Conservation (phyloP, 2,113 vertebrate genomes). For the Crotalus tigris region DNA sequence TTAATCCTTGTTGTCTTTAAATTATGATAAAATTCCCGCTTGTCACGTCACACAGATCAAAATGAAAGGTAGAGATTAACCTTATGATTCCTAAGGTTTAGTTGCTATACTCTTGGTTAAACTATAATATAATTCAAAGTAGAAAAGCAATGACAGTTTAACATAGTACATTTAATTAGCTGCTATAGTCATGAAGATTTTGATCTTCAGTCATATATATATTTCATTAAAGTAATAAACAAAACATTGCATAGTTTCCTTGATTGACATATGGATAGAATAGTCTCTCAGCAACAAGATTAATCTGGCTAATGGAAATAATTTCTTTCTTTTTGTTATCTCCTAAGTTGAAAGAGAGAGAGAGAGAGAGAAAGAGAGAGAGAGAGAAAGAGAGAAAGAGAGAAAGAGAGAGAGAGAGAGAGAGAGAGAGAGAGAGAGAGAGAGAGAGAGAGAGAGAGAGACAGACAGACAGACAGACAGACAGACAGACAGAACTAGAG, state of each 20-base stretch:
- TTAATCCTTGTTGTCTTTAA: constrained; percentile 59
- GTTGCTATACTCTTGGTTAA: constrained; percentile 35
- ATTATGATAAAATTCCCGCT: constrained; percentile 51
- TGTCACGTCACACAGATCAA: constrained; percentile 50
- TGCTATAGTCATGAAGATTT: constrained; percentile 17
- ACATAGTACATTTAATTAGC: constrained; percentile 5
- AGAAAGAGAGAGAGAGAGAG: background rate
- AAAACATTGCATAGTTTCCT: constrained; percentile 5
- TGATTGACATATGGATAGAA: constrained; percentile 32
- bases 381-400: too few species aligned
- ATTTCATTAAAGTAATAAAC: constrained; percentile 4
- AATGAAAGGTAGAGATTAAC: constrained; percentile 57
- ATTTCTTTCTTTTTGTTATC: background rate
- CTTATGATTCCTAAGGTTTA: constrained; percentile 44
- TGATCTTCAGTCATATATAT: constrained; percentile 2
- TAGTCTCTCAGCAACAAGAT: constrained; percentile 12
- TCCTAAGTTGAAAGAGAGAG: constrained; percentile 13
- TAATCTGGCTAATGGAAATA: constrained; percentile 4
- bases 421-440: too few species aligned
- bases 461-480: background rate
- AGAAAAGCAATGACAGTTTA: background rate
- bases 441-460: background rate
- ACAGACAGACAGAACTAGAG: background rate
- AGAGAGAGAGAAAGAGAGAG: too few species aligned
- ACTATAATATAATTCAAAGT: constrained; percentile 27